phyloP scores from a whole-genome alignment of 2,797 vertebrate species.

The Malacoctenus gilli region DNA sequence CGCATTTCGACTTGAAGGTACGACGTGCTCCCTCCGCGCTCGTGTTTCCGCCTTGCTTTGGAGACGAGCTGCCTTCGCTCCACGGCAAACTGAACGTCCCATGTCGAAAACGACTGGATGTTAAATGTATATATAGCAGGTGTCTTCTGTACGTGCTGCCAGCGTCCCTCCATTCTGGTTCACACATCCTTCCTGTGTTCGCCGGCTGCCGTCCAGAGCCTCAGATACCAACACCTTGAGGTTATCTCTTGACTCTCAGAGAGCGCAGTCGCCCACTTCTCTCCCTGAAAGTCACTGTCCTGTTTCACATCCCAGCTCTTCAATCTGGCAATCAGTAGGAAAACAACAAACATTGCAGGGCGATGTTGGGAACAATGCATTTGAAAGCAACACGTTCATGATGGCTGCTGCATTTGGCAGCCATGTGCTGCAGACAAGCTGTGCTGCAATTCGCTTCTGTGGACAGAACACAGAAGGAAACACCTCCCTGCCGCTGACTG shows the following conservation, averaged over 20 bases:
- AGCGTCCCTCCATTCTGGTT: constrained; percentile 29
- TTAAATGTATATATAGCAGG: constrained; percentile 30
- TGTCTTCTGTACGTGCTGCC: constrained; percentile 19
- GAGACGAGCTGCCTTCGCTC: constrained; percentile 4
- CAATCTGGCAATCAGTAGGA: constrained; percentile 12
- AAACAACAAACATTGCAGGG: not conserved
- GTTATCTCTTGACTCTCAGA: constrained; percentile 59
- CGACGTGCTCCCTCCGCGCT: not conserved
- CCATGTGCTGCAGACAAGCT: not conserved
- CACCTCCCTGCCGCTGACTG: no score
- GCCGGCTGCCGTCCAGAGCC: constrained; percentile 48
- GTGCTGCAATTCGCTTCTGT: no score
- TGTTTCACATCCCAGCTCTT: constrained; percentile 45
- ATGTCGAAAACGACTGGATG: not conserved
- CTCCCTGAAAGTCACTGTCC: constrained; percentile 43
- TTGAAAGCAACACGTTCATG: no score
- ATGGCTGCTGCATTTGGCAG: no score
- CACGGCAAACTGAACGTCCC: not conserved
- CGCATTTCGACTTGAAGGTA: constrained; percentile 98
- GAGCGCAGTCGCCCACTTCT: constrained; percentile 37
- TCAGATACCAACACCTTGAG: constrained; percentile 54
- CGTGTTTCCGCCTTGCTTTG: not conserved
- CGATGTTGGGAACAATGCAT: no score
- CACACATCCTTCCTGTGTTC: constrained; percentile 63
- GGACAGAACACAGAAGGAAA: no score